Percentiles rank a stretch among this genome's conserved stretches.
phyloP scores from a whole-genome alignment of 2,888 invertebrate genomes.

The Sympetrum striolatum region DNA sequence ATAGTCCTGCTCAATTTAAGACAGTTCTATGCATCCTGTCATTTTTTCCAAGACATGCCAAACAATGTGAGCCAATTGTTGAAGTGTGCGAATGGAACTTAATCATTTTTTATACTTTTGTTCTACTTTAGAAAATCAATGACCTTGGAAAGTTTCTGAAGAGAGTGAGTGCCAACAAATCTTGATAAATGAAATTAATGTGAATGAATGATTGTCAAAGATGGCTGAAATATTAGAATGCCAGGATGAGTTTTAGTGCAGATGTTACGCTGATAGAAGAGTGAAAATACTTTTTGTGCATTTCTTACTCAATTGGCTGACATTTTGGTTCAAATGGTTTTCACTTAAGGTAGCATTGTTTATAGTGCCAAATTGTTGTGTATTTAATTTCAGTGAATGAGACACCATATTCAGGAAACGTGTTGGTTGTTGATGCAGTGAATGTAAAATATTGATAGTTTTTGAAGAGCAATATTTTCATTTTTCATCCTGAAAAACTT shows the following conservation, averaged over 20 bases:
- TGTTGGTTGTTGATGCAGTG: not conserved
- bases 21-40: constrained; percentile 23
- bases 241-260: not conserved
- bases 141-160: not conserved
- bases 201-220: not conserved
- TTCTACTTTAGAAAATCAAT: not conserved
- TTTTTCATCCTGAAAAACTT: not conserved
- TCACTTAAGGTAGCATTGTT: not conserved
- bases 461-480: constrained; percentile 6
- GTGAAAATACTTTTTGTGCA: not conserved
- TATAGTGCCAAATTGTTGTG: constrained; percentile 13
- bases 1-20: constrained; percentile 36
- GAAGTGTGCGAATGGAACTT: constrained; percentile 19
- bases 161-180: not conserved
- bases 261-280: not conserved
- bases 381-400: not conserved
- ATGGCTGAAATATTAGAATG: not conserved
- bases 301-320: constrained; percentile 11
- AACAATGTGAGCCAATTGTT: constrained; percentile 28
- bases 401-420: not conserved
- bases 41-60: not conserved
- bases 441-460: not conserved
- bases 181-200: constrained; percentile 5
- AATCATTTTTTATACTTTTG: not conserved
- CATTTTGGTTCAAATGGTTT: not conserved